Evolutionary conservation across 2,113 vertebrate species (phyloP).

Genomic region (Spermophilus dauricus): DNA sequence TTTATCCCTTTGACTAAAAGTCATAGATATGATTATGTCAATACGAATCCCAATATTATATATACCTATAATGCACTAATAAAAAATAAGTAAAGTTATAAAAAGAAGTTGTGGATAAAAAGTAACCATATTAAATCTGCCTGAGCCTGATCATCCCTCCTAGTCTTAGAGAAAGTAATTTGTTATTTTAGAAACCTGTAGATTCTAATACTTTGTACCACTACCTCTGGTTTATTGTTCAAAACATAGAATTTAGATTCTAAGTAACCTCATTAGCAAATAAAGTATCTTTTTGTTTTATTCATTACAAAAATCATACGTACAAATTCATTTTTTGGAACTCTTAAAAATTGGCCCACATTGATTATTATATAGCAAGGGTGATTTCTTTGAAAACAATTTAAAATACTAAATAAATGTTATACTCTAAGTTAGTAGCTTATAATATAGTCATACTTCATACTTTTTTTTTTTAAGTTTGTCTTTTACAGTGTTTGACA

Average conservation of each 20-base stretch:
- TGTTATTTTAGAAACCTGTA: slow-evolving; percentile 11
- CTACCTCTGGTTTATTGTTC: slow-evolving; percentile 51
- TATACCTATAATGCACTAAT: no score
- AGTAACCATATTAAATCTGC: slow-evolving; percentile 4
- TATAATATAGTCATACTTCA: slow-evolving; percentile 42
- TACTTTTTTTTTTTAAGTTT: slow-evolving; percentile 92
- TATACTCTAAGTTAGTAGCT: background rate
- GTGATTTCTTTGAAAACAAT: slow-evolving; percentile 45
- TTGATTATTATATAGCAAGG: background rate
- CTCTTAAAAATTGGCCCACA: background rate
- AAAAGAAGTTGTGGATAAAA: background rate
- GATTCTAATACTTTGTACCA: background rate
- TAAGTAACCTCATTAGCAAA: slow-evolving; percentile 35
- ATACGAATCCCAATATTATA: no score
- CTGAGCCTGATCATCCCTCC: background rate
- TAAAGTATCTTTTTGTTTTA: slow-evolving; percentile 6
- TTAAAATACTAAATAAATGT: background rate
- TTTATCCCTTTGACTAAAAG: slow-evolving; percentile 57
- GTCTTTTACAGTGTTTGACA: slow-evolving; percentile 99
- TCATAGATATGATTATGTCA: background rate
- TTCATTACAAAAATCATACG: slow-evolving; percentile 34
- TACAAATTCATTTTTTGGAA: slow-evolving; percentile 16
- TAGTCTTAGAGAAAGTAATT: slow-evolving; percentile 47
- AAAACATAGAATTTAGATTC: slow-evolving; percentile 43
- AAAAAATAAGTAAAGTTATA: no score